Evolutionary conservation across 2,797 vertebrate species (phyloP).

Genomic region (Amniataba percoides): DNA sequence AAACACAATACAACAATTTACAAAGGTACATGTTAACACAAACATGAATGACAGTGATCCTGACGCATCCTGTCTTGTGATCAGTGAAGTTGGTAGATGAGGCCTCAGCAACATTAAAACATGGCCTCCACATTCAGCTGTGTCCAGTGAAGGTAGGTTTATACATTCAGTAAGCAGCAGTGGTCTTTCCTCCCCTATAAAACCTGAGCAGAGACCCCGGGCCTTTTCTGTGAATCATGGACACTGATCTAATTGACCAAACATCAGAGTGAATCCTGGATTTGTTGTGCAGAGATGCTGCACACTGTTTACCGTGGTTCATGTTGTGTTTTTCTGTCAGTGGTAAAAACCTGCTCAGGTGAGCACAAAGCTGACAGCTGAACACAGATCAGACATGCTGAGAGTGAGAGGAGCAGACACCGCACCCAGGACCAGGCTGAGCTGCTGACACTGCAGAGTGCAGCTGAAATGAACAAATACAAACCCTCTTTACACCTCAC

Average conservation of each 20-base stretch:
- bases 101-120: too few species aligned
- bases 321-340: not conserved
- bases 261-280: too few species aligned
- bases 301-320: not conserved
- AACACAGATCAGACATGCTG: not conserved
- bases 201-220: too few species aligned
- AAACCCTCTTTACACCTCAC: not conserved
- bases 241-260: too few species aligned
- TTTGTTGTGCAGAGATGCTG: not conserved
- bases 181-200: not conserved
- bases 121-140: too few species aligned
- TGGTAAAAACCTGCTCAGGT: too few species aligned
- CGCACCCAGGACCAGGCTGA: conserved; percentile 30
- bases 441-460: too few species aligned
- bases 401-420: conserved; percentile 22
- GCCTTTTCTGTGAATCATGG: not conserved
- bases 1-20: too few species aligned
- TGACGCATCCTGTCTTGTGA: not conserved
- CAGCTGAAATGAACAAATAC: too few species aligned
- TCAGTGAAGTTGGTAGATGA: not conserved
- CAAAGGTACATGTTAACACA: too few species aligned
- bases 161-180: too few species aligned
- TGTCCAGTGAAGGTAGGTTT: too few species aligned
- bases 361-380: not conserved
- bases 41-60: not conserved